Percentiles rank a stretch among this genome's conserved stretches.
These are phyloP conservation scores for Paracentrotus lividus DNA, from an alignment of 53 echinoderm and acorn worm species.

Conservation along the genomic window DNA sequence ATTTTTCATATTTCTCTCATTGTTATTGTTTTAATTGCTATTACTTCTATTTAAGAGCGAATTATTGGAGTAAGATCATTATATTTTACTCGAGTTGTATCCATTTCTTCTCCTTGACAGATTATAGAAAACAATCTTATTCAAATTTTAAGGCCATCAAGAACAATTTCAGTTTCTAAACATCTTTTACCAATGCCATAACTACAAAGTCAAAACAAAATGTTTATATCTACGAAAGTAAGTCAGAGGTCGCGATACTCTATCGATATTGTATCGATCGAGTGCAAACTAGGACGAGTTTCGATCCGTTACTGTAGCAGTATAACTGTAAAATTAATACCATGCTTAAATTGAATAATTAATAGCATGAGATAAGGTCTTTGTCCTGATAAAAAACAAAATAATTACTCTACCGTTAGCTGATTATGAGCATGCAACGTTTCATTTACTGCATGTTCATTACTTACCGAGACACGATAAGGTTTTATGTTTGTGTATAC, in stretches of 20 bases:
- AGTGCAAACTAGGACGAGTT: background rate
- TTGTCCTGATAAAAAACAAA: background rate
- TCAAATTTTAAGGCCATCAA: background rate
- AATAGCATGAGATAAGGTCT: background rate
- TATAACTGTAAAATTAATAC: background rate
- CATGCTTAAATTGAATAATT: background rate
- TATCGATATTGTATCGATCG: conserved; percentile 27
- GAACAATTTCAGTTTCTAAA: background rate
- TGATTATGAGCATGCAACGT: background rate
- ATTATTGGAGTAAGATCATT: too few species aligned
- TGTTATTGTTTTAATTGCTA: background rate
- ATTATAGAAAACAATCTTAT: too few species aligned
- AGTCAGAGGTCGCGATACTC: background rate
- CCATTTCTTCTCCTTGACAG: too few species aligned
- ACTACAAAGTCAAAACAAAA: background rate
- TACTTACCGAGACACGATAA: background rate
- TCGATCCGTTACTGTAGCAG: background rate
- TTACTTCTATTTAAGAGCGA: conserved; percentile 57
- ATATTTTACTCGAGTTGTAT: background rate
- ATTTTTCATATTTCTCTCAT: background rate
- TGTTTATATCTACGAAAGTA: background rate
- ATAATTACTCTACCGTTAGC: background rate
- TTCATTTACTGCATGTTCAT: background rate
- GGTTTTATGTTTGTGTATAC: background rate
- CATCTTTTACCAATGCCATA: background rate